A percentile compares a stretch with the other conserved stretches of the same genome.
These are phyloP conservation scores for Diplogasteroides magnus DNA, from an alignment of 1,140 invertebrate species.

Conservation along the genomic window DNA sequence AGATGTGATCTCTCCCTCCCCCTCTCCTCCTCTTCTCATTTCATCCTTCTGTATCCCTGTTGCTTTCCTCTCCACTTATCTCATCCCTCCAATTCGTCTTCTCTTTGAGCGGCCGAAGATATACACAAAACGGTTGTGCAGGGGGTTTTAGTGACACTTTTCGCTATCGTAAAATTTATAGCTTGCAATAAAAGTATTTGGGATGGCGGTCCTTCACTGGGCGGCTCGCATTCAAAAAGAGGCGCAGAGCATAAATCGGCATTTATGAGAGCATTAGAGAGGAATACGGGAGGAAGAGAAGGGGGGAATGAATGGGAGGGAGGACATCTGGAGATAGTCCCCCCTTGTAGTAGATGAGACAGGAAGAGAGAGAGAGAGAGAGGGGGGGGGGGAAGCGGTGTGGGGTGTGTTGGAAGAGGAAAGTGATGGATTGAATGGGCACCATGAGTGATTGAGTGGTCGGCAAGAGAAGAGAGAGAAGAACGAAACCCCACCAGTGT, in stretches of 20 bases:
- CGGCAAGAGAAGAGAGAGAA: neutral
- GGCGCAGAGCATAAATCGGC: neutral
- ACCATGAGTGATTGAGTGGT: neutral
- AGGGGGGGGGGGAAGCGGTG: neutral
- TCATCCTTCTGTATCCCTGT: neutral
- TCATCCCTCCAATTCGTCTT: no score
- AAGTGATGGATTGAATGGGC: neutral
- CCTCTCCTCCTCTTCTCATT: neutral
- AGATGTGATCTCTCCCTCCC: neutral
- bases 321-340: neutral
- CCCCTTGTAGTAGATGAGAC: neutral
- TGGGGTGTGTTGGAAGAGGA: no score
- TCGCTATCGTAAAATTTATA: neutral
- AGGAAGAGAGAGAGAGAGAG: neutral
- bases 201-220: neutral
- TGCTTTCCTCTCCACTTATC: neutral
- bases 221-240: neutral
- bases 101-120: no score
- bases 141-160: neutral
- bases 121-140: neutral
- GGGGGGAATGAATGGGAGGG: neutral
- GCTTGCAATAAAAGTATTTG: neutral
- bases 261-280: neutral
- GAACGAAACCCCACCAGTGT: no score
- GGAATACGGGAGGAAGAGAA: neutral